Base-by-base conservation (phyloP, 2,113 vertebrate genomes). In the Oreotrochilus melanogaster region DNA sequence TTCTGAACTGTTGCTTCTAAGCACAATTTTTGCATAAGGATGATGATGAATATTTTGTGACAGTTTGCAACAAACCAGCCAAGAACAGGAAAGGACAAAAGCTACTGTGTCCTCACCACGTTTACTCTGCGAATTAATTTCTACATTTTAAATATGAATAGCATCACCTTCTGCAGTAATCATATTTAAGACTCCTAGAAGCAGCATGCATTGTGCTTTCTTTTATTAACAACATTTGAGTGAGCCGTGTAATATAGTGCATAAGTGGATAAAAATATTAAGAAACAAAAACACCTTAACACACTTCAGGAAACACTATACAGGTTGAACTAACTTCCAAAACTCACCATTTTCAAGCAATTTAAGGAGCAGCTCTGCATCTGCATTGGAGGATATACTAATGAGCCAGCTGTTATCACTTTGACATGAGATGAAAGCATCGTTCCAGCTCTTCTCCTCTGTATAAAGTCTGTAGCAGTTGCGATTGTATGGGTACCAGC, bases 401-500 rank as follows among this genome's bases (percentile, higher is more conserved):
- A 98, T 96, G 74, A 99, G 97, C 42, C 97, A 82, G 14, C 98
- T 98, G 7, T 95, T 96, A 39, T 96, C 91, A 80, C 96, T 94
- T 39, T 87, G 94, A 94, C 99, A 99, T 11, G 98, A 98, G 39
- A 42, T 45, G 30, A 98, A 96, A 43, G 99, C 99, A 43, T 98
- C 96, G 0, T 97, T 95, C 99, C 99, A 99, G 96, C 88, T 98
- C 81, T 96, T 97, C 65, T 95, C 95, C 94, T 98, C 98, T 45
- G 96, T 91, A 81, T 98, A 95, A 67, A 99, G 97, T 72, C 85
- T 96, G 97, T 99, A 99, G 98, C 99, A 99, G 92, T 98, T 98
- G 72, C 92, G 95, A 79, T 98, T 99, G 91, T 99, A 97, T 35
- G 99, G 97, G 97, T 97, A 97, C 99, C 99, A 99, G 54, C 96